Evolutionary conservation across 92 coral and sea anemone species (phyloP).

Genomic region (Diadumene lineata): DNA sequence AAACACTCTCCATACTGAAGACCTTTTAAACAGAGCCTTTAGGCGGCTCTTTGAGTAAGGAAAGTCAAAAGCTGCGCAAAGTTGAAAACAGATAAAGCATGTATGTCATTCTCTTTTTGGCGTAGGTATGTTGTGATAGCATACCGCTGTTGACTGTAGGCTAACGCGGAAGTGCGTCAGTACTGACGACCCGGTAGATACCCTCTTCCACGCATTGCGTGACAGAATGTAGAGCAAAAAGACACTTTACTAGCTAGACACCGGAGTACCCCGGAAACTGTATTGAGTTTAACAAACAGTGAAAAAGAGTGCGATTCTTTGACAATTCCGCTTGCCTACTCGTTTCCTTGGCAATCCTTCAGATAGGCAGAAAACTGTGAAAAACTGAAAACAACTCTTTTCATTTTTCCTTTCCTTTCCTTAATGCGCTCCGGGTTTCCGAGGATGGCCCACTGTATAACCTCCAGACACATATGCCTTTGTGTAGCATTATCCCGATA

Average conservation of each 20-base stretch:
- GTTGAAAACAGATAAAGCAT: no score
- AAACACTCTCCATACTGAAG: no score
- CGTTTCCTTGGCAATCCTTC: no score
- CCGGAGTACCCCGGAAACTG: neutral
- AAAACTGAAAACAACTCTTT: no score
- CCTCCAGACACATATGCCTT: constrained; percentile 3
- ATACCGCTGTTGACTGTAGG: neutral
- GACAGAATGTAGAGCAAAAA: neutral
- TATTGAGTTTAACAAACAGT: neutral
- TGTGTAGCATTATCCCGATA: neutral
- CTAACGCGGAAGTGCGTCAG: neutral
- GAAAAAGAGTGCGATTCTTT: neutral
- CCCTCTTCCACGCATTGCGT: neutral
- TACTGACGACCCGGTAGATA: neutral
- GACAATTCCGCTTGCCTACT: neutral
- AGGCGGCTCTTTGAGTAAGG: no score
- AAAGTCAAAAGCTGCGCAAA: no score
- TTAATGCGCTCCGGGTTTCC: no score
- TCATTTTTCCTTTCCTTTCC: no score
- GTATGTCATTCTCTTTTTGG: neutral
- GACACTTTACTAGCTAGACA: neutral
- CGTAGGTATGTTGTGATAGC: no score
- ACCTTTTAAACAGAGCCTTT: no score
- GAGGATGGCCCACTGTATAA: neutral
- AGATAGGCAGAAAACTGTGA: no score